phyloP scores from a whole-genome alignment of 1,140 invertebrate genomes.

The Lasioglossum albipes region DNA sequence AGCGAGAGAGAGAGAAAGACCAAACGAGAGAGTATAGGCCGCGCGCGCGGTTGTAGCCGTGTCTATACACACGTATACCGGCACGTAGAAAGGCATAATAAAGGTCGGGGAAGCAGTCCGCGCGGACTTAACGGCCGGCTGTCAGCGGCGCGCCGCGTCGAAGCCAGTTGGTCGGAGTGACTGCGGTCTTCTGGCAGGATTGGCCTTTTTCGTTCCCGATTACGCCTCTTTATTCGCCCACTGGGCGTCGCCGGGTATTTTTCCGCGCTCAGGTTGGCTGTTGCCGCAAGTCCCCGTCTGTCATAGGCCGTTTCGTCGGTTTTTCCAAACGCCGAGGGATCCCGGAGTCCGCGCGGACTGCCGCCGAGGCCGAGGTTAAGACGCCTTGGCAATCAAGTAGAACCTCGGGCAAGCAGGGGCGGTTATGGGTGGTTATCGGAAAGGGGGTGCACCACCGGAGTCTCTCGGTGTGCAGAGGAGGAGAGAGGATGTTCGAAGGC shows the following conservation, averaged over 20 bases:
- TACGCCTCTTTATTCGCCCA: conserved; percentile 73
- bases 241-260: conserved; percentile 70
- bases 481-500: conserved; percentile 70
- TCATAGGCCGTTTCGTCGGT: conserved; percentile 63
- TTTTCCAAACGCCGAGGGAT: conserved; percentile 13
- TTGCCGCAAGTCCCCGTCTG: conserved; percentile 21
- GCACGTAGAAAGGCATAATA: conserved; percentile 69
- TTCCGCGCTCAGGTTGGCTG: conserved; percentile 67
- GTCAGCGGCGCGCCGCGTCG: conserved; percentile 45
- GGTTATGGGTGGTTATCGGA: conserved; percentile 78
- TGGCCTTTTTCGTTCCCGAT: conserved; percentile 68
- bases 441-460: conserved; percentile 55
- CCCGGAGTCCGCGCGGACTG: conserved; percentile 61
- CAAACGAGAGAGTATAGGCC: conserved; percentile 26
- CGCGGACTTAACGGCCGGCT: conserved; percentile 69
- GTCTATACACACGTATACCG: conserved; percentile 53
- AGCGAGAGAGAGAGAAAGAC: background rate
- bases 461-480: conserved; percentile 52
- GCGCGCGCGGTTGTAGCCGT: conserved; percentile 20
- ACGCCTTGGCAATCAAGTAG: conserved; percentile 80
- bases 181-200: conserved; percentile 53
- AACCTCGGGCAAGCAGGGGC: conserved; percentile 79
- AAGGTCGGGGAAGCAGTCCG: conserved; percentile 71
- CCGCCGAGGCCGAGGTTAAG: conserved; percentile 75
- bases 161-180: conserved; percentile 57